phyloP scores from a whole-genome alignment of 1,140 invertebrate genomes.

The Nasonia giraulti region DNA sequence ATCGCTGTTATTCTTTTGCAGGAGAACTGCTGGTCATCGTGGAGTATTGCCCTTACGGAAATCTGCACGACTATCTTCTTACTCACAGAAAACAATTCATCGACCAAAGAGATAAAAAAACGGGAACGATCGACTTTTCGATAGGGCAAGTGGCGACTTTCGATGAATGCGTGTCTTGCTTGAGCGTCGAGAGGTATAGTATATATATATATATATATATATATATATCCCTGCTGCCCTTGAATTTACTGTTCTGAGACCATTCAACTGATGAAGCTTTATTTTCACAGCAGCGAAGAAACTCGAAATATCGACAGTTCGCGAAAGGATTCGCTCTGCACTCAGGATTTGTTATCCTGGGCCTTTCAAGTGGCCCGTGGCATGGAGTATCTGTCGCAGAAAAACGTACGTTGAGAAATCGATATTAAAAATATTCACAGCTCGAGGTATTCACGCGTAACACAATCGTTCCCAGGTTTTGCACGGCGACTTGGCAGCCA shows the following conservation, averaged over 20 bases:
- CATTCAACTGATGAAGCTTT: background rate
- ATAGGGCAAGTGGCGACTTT: background rate
- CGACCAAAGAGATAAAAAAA: slow-evolving; percentile 83
- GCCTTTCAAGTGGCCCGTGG: slow-evolving; percentile 94
- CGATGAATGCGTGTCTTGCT: background rate
- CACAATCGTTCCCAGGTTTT: slow-evolving; percentile 77
- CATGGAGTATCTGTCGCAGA: slow-evolving; percentile 94
- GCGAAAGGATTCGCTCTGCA: slow-evolving; percentile 75
- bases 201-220: too few species aligned
- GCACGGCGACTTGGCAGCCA: slow-evolving; percentile 95
- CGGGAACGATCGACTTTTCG: slow-evolving; percentile 78
- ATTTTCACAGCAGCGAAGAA: background rate
- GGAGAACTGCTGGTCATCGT: slow-evolving; percentile 91
- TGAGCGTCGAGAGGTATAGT: background rate
- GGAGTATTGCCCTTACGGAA: slow-evolving; percentile 94
- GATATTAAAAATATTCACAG: background rate
- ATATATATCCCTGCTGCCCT: background rate
- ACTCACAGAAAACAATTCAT: slow-evolving; percentile 85
- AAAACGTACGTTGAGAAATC: slow-evolving; percentile 78
- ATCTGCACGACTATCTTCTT: slow-evolving; percentile 89
- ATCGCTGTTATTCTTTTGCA: slow-evolving; percentile 62
- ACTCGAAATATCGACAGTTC: background rate
- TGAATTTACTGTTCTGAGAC: background rate
- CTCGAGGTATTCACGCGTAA: too few species aligned
- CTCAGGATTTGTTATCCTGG: slow-evolving; percentile 91